Evolutionary conservation across 2,888 invertebrate genomes (phyloP), one percentile per base, ranked within the genome.

Genomic region (Brachyptera putata): DNA sequence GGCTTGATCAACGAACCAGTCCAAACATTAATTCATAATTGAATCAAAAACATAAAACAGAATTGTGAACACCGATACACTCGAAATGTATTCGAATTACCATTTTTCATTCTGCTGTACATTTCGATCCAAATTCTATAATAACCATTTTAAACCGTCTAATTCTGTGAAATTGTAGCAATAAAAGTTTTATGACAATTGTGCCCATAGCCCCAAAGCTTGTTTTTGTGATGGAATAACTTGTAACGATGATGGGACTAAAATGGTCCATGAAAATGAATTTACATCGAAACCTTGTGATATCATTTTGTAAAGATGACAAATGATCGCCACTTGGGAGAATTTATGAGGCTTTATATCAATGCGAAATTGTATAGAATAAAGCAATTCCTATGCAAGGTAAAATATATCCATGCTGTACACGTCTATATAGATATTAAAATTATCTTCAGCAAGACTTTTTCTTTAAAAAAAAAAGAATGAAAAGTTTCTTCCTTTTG

Each of bases 331-430:
- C 21, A n/a, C 18, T 24, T n/a, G 21, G 18, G 46, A 9, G 46
- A 46, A 46, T 46, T 46, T 46, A 46, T 46, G 16, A n/a, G 22
- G 46, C 46, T 46, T 21, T 46, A 16, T 46, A 46, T 46, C 46
- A 46, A 46, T 21, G 4, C 21, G 1, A 4, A n/a, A n/a, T n/a
- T 13, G 46, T 11, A 21, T 46, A 22, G 18, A 22, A 46, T 46
- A 46, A n/a, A 24, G n/a, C 46, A 46, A 46, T 46, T 46, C 11
- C 7, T 30, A 30, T 7, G 11, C 30, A 5, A 30, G 30, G 11
- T 30, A 11, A 11, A 30, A 30, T n/a, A n/a, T n/a, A n/a, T n/a
- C n/a, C n/a, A n/a, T n/a, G n/a, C n/a, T n/a, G n/a, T n/a, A n/a
- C n/a, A n/a, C n/a, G n/a, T n/a, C n/a, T n/a, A n/a, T n/a, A n/a